Conservation (phyloP, 1,140 invertebrate species). For the Drosophila auraria region DNA sequence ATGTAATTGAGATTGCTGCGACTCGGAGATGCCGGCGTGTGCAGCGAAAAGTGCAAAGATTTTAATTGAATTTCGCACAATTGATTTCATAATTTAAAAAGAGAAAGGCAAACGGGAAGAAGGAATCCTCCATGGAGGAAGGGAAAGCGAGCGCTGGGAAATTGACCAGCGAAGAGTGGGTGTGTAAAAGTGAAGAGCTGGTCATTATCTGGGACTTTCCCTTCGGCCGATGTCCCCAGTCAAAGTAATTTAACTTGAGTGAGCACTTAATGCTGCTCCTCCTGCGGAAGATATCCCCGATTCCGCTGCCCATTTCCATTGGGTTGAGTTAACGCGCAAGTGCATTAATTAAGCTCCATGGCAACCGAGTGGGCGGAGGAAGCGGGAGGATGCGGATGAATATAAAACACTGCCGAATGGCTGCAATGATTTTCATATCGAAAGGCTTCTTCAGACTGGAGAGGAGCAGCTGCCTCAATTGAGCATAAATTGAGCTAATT, state of each 20-base stretch:
- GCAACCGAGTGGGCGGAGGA: conserved; percentile 32
- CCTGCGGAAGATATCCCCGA: conserved; percentile 17
- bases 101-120: background rate
- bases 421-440: conserved; percentile 41
- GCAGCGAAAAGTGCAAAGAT: conserved; percentile 45
- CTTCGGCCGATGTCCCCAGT: conserved; percentile 28
- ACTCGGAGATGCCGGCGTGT: conserved; percentile 8
- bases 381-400: conserved; percentile 19
- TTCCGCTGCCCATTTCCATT: conserved; percentile 14
- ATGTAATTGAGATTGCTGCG: conserved; percentile 43
- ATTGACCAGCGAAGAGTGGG: conserved; percentile 25
- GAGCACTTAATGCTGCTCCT: conserved; percentile 65
- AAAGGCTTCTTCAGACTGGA: conserved; percentile 12
- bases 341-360: conserved; percentile 77
- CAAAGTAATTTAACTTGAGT: conserved; percentile 81
- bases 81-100: conserved; percentile 65
- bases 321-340: conserved; percentile 72
- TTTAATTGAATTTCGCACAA: conserved; percentile 65
- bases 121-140: background rate
- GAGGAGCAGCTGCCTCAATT: conserved; percentile 13
- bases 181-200: conserved; percentile 51
- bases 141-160: conserved; percentile 3
- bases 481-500: conserved; percentile 48
- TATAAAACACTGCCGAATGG: conserved; percentile 37
- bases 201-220: conserved; percentile 56